Percentiles rank a stretch among this genome's conserved stretches.
Evolutionary conservation across 2,797 vertebrate species (phyloP).

Genomic region (Chiloscyllium punctatum): DNA sequence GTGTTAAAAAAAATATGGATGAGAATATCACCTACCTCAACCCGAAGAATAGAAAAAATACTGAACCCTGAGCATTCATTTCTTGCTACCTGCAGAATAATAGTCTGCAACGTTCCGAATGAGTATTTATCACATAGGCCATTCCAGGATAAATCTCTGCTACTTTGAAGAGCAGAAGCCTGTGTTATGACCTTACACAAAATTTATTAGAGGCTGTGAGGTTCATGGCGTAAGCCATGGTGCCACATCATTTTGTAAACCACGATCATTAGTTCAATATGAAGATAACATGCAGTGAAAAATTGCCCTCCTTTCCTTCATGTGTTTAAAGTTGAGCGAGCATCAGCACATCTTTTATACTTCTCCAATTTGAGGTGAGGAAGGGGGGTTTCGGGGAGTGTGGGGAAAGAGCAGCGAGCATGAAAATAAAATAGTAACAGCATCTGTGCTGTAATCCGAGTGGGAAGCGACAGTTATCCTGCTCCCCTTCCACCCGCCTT

Average conservation of each 20-base stretch:
- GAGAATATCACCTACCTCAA: background rate
- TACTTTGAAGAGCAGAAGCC: background rate
- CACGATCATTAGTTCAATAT: background rate
- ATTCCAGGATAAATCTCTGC: background rate
- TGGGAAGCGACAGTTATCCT: background rate
- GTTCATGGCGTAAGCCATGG: background rate
- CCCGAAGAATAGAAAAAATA: background rate
- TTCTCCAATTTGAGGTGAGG: background rate
- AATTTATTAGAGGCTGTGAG: background rate
- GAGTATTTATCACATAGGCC: background rate
- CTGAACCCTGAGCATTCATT: background rate
- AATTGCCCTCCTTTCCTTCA: background rate
- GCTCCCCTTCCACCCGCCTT: background rate
- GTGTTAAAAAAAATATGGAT: background rate
- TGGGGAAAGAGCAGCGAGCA: background rate
- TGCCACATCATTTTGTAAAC: background rate
- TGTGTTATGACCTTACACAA: background rate
- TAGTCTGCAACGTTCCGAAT: background rate
- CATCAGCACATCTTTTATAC: background rate
- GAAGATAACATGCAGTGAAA: background rate
- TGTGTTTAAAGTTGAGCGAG: background rate
- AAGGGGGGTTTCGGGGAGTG: background rate
- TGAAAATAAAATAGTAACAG: background rate
- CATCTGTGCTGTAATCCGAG: background rate
- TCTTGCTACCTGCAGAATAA: too few relatives aligned